Conservation (phyloP, 64 coral and sea anemone species). For the Orbicella faveolata region DNA sequence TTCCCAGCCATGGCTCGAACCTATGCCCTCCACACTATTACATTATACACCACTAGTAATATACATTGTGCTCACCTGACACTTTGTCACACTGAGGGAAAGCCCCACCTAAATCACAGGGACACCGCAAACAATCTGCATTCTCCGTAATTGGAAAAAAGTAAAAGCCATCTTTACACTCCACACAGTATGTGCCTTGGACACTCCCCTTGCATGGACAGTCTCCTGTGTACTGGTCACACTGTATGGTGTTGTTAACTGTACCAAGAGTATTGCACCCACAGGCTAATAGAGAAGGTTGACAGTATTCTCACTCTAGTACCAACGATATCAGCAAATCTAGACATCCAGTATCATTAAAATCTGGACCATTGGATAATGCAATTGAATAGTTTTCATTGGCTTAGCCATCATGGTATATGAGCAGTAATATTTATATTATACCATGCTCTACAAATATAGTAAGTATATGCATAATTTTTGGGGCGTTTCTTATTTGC, state of each 20-base stretch:
- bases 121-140: conserved; percentile 63
- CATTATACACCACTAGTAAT: background rate
- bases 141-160: conserved; percentile 43
- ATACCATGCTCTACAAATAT: too few relatives aligned
- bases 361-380: background rate
- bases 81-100: conserved; percentile 62
- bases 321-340: background rate
- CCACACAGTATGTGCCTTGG: conserved; percentile 60
- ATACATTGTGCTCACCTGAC: conserved; percentile 47
- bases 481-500: too few relatives aligned
- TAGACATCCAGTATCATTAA: background rate
- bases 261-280: conserved; percentile 68
- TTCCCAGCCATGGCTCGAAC: too few relatives aligned
- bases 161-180: conserved; percentile 76
- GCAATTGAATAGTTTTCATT: too few relatives aligned
- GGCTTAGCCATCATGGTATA: too few relatives aligned
- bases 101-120: conserved; percentile 87
- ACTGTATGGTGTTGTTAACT: conserved; percentile 44
- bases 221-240: conserved; percentile 67
- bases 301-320: background rate
- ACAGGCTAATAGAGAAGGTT: conserved; percentile 31
- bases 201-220: conserved; percentile 67
- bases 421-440: too few relatives aligned
- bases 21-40: background rate
- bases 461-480: too few relatives aligned